These are phyloP conservation scores for Pogonomyrmex barbatus DNA, from an alignment of 1,140 invertebrate genomes.

Conservation along the genomic window DNA sequence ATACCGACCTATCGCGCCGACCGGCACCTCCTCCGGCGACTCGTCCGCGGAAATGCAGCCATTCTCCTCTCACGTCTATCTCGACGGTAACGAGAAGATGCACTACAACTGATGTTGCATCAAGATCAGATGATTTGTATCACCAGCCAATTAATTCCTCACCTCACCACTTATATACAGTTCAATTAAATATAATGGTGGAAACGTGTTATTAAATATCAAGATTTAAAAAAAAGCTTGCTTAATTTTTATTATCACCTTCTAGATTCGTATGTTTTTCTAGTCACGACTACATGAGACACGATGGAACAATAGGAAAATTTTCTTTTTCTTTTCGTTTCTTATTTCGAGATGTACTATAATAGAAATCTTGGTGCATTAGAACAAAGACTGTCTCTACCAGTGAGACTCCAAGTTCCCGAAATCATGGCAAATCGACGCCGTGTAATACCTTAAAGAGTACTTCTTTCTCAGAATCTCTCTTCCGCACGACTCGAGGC, in stretches of 20 bases:
- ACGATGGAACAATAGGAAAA: neutral
- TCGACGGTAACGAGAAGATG: conserved; percentile 48
- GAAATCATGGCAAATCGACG: conserved; percentile 49
- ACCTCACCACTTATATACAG: neutral
- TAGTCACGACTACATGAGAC: neutral
- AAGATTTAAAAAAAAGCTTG: neutral
- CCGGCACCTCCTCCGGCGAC: conserved; percentile 59
- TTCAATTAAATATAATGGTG: neutral
- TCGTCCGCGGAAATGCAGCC: conserved; percentile 58
- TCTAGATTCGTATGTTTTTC: neutral
- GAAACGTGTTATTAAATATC: neutral
- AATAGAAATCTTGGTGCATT: conserved; percentile 2
- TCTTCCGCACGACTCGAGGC: conserved; percentile 45
- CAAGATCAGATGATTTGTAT: neutral
- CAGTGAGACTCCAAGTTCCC: conserved; percentile 42
- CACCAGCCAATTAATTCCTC: conserved; percentile 39
- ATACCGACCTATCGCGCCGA: conserved; percentile 51
- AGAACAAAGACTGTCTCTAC: conserved; percentile 46
- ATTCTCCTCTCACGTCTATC: conserved; percentile 23
- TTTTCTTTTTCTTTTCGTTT: neutral
- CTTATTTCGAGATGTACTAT: neutral
- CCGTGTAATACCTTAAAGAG: conserved; percentile 58
- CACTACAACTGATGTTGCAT: conserved; percentile 2
- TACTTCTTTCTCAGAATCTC: conserved; percentile 45
- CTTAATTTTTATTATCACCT: neutral